Base-by-base conservation (phyloP, 2,113 vertebrate genomes). In the Poecile atricapillus region DNA sequence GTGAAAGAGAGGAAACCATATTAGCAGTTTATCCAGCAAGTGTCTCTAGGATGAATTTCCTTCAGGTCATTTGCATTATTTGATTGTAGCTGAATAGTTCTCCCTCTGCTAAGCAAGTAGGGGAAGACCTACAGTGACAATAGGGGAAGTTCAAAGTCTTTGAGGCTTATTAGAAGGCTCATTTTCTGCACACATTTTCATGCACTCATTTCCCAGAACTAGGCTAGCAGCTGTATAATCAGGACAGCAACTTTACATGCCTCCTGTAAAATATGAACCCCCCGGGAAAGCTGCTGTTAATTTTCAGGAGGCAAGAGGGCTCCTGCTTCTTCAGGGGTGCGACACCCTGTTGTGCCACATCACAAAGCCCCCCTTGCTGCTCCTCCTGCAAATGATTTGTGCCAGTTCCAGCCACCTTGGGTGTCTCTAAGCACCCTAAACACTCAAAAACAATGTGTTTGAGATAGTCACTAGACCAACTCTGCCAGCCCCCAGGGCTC, bases 51-150 rank as follows among this genome's bases (percentile, higher is more conserved):
- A 96, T 97, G 97, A 98, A 97, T 97, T 97, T 97, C 91, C 94
- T 97, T 97, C 71, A 89, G 94, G 97, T 98, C 96, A 97, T 97
- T 97, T 98, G 94, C 95, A 97, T 97, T 97, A 97, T 97, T 97
- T 98, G 94, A 97, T 94, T 95, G 93, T 97, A 98, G 96, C 90
- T 97, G 92, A 96, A 89, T 97, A 97, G 96, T 96, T 96, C 87
- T 96, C 77, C 82, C 97, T 97, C 95, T 91, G 87, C 94, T 96
- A 97, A 97, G 95, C 96, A 92, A 97, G 92, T 91, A 97, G 89
- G 87, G 96, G 97, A 96, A 97, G 95, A 95, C 91, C 96, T 95
- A 89, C 11, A 5, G 88, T 96, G 96, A 97, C 96, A 97, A 97
- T 96, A 96, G 91, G 94, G 95, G 93, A 97, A 97, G 96, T 97